phyloP scores from a whole-genome alignment of 1,140 invertebrate genomes.

The Macrosteles quadrilineatus region DNA sequence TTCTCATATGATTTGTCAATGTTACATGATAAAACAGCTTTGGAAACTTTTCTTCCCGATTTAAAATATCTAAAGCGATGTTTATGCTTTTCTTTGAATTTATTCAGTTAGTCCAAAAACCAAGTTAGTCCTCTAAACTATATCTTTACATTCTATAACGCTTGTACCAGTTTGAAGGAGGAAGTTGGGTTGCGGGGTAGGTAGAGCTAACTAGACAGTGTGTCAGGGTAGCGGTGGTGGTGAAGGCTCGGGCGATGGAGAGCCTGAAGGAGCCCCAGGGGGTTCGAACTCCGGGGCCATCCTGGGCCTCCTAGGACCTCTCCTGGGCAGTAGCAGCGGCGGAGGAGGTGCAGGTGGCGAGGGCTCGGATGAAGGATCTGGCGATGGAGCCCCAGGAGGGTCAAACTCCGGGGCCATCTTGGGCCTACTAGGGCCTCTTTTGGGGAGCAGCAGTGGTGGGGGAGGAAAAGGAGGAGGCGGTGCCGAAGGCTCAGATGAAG shows the following conservation, averaged over 20 bases:
- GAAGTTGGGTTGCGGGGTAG: too few species aligned
- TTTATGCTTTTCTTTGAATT: too few species aligned
- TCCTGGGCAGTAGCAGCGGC: slow-evolving; percentile 35
- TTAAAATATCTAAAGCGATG: too few species aligned
- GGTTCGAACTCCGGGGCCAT: slow-evolving; percentile 34
- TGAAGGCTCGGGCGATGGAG: slow-evolving; percentile 5
- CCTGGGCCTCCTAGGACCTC: slow-evolving; percentile 33
- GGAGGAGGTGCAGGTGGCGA: slow-evolving; percentile 30
- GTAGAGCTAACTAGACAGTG: too few species aligned
- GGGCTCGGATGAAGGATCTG: not conserved
- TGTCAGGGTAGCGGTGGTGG: slow-evolving; percentile 12
- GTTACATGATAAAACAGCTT: too few species aligned
- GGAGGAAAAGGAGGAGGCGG: slow-evolving; percentile 25
- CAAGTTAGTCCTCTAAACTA: too few species aligned
- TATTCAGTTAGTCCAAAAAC: too few species aligned
- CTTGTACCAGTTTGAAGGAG: too few species aligned
- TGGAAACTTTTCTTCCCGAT: too few species aligned
- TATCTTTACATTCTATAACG: too few species aligned
- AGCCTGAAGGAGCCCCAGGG: not conserved
- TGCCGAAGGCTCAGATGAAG: not conserved
- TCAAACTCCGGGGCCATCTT: slow-evolving; percentile 36
- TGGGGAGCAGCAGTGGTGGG: slow-evolving; percentile 36
- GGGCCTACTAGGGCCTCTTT: slow-evolving; percentile 33
- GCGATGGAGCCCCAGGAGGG: not conserved
- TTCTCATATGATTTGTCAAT: too few species aligned